Evolutionary conservation across 2,113 vertebrate species (phyloP), one percentile per base, ranked within the genome.

Genomic region (Tachuris rubrigastra): DNA sequence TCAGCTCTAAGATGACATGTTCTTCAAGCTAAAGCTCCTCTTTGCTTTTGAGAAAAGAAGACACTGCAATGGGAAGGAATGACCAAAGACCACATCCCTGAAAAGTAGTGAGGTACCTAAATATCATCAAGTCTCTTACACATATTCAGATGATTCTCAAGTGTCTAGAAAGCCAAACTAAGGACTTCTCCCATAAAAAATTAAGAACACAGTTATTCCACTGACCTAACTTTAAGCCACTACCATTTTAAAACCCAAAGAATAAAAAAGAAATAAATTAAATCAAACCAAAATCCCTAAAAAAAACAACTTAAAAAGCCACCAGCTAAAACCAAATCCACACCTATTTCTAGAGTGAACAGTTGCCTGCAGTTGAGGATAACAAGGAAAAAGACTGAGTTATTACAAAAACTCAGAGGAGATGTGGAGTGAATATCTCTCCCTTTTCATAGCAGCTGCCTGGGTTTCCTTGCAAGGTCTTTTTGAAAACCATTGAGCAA

Each of bases 1-100:
- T 95, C 96, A 96, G 96, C 94, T 96, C 86, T 96, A 95, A 97
- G 96, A 97, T 41, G 85, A 97, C 89, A 96, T 2, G 22, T 78
- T 97, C 92, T 97, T 91, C 72, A 95, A 96, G 85, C 89, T 91
- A 88, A 96, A 97, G 66, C 56, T 97, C 86, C 83, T 66, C 30
- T 14, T 28, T 15, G 21, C 20, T 65, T 65, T 86, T 56, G 69
- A 52, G 69, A 84, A 71, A 52, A 56, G 11, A 33, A 42, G 22
- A 39, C 20, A 67, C 14, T 52, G 39, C 21, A 66, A 77, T 7
- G 6, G 58, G 22, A 82, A 92, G 35, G 10, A 91, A 62, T 47
- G 4, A 47, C 14, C 21, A 75, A 87, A 69, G 39, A 17, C 10
- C 67, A 23, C 15, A 44, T 10, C 14, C 20, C 47, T 12, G 3